Conservation (phyloP, 2,797 vertebrate genomes). For the Poeciliopsis gracilis region DNA sequence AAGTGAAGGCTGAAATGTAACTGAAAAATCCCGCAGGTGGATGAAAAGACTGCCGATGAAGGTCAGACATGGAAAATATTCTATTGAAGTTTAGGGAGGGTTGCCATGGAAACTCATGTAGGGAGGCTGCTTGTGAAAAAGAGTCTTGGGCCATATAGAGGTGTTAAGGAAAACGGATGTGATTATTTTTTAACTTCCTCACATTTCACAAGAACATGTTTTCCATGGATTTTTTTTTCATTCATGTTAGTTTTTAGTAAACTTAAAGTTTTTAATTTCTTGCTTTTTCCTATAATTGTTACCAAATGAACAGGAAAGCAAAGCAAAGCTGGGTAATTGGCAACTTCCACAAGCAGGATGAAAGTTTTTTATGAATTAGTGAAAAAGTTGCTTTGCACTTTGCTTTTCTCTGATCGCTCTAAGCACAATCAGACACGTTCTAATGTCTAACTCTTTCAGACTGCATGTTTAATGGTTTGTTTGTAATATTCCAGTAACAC, state of each 20-base stretch:
- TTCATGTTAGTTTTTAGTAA: constrained; percentile 10
- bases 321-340: background rate
- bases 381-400: background rate
- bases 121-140: constrained; percentile 19
- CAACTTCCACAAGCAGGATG: background rate
- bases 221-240: background rate
- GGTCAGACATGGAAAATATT: constrained; percentile 52
- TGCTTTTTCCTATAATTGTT: background rate
- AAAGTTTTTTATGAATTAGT: background rate
- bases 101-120: constrained; percentile 66
- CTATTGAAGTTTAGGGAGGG: constrained; percentile 51
- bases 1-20: constrained; percentile 9
- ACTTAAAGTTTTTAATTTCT: background rate
- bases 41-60: constrained; percentile 47
- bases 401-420: background rate
- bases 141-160: constrained; percentile 15
- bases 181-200: constrained; percentile 14
- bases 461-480: background rate
- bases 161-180: constrained; percentile 13
- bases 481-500: constrained; percentile 31
- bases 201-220: background rate
- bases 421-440: background rate
- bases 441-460: background rate
- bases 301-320: background rate
- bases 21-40: constrained; percentile 39